Evolutionary conservation across 2,797 vertebrate genomes (phyloP).

Genomic region (Acropternis orthonyx): DNA sequence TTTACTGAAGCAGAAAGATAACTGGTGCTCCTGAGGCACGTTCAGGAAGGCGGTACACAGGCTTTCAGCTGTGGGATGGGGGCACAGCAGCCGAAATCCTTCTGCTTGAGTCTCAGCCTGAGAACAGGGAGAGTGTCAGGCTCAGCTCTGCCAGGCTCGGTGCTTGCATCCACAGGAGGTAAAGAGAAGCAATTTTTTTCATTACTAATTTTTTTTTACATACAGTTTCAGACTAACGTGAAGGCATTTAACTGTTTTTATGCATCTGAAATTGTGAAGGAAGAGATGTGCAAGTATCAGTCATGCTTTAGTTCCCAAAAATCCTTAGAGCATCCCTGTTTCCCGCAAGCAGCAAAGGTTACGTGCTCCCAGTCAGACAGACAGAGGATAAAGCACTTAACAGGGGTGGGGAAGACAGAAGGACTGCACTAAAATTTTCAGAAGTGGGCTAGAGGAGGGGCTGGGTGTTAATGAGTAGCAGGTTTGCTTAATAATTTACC

Average conservation of each 20-base stretch:
- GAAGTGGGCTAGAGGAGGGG: background rate
- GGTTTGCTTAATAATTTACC: background rate
- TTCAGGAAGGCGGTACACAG: background rate
- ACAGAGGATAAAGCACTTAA: background rate
- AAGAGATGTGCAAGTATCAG: background rate
- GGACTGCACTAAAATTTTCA: background rate
- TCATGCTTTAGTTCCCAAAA: background rate
- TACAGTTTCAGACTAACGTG: background rate
- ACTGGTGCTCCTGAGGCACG: background rate
- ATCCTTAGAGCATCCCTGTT: background rate
- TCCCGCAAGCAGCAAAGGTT: background rate
- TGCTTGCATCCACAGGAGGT: background rate
- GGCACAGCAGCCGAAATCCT: background rate
- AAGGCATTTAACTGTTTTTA: background rate
- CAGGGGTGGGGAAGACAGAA: background rate
- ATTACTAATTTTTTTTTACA: background rate
- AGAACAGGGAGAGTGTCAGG: background rate
- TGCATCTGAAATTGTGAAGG: background rate
- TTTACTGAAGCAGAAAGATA: background rate
- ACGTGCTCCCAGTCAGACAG: background rate
- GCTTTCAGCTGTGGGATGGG: background rate
- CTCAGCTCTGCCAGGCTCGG: background rate
- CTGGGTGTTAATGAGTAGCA: background rate
- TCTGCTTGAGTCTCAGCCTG: background rate
- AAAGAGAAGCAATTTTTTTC: background rate